A percentile compares a stretch with the other conserved stretches of the same genome.
Evolutionary conservation across 2,888 invertebrate genomes (phyloP).

Genomic region (Sesia apiformis): DNA sequence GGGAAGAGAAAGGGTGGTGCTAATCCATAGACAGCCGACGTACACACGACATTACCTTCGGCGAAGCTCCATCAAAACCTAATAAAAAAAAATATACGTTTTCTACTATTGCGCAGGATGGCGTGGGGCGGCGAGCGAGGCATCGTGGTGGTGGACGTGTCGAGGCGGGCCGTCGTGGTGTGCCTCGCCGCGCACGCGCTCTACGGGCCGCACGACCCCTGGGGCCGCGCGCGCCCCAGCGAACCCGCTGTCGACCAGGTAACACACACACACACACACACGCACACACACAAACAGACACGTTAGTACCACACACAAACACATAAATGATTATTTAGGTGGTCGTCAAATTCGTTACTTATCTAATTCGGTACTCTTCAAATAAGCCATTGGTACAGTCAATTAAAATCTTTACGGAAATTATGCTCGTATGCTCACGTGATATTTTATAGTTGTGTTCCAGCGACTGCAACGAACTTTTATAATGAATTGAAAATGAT

Average conservation of each 20-base stretch:
- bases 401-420: too few species aligned
- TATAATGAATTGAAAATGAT: too few species aligned
- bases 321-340: background rate
- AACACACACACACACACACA: constrained; percentile 31
- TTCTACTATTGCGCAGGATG: constrained; percentile 77
- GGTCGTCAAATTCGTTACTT: background rate
- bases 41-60: too few species aligned
- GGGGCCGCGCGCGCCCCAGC: constrained; percentile 81
- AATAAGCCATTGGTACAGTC: too few species aligned
- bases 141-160: constrained; percentile 94
- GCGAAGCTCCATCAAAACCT: too few species aligned
- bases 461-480: too few species aligned
- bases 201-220: constrained; percentile 89
- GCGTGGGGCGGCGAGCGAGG: constrained; percentile 98
- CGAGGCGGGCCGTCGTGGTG: constrained; percentile 90
- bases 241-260: constrained; percentile 94
- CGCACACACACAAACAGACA: background rate
- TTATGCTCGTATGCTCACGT: too few species aligned
- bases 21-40: too few species aligned
- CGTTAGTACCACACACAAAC: background rate
- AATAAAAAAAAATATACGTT: too few species aligned
- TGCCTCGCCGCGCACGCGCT: constrained; percentile 93
- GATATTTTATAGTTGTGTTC: too few species aligned
- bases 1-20: too few species aligned
- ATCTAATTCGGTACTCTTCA: background rate